Evolutionary conservation across 2,888 invertebrate species (phyloP), one percentile per base, ranked within the genome.

Genomic region (Drosophila tanythrix): DNA sequence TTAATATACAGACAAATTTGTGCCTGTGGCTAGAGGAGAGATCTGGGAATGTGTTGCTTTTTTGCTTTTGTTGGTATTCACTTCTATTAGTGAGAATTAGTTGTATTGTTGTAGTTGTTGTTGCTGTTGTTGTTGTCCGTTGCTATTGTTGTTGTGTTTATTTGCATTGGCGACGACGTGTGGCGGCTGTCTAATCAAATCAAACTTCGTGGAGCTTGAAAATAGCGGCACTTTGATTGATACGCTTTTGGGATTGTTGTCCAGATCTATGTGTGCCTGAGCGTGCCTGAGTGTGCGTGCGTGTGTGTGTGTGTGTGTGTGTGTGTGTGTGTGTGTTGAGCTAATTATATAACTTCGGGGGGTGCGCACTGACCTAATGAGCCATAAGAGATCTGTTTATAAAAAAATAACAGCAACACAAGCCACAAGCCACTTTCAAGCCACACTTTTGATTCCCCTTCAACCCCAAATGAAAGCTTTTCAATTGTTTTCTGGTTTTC

Each of bases 151-250:
- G 56, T 40, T 63, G 63, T 36, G 68, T 60, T 58, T 75, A 82
- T 82, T 82, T 79, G 75, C 82, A 82, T 82, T 77, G 77, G 48
- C 62, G 68, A 66, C 74, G 83, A 79, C 84, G 84, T 87, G 84
- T 85, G 84, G 87, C 89, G 84, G 87, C 89, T 89, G 84, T 85
- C 84, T 87, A 81, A 75, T 74, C 72, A 75, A 85, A 80, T 81
- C 79, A 88, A 88, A 73, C 68, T 73, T 82, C 65, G 75, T 70
- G 61, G 48, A 71, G 78, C 74, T 88, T 80, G 70, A 83, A 89
- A 85, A 89, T 89, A 85, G 89, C 89, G 81, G 81, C 83, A 67
- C 60, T 76, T 79, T 76, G 83, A 83, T 81, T 83, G 86, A 88
- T 82, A 75, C 74, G 70, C 66, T 69, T 66, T 46, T 51, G 50